Evolutionary conservation across 2,888 invertebrate genomes (phyloP).

Genomic region (Torymus auratus): DNA sequence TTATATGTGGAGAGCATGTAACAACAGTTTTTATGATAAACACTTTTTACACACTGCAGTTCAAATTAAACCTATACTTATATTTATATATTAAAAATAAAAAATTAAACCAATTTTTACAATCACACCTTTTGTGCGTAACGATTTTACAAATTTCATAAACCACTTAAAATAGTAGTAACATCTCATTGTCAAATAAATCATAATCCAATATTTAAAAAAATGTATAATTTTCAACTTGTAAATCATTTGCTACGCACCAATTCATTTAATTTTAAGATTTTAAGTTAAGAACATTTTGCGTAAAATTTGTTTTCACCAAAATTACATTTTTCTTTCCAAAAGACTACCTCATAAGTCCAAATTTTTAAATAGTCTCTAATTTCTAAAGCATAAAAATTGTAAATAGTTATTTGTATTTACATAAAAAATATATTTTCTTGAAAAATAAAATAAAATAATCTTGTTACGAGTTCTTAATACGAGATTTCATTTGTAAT

Average conservation of each 20-base stretch:
- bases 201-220: constrained; percentile 12
- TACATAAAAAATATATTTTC: constrained; percentile 50
- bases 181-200: constrained; percentile 34
- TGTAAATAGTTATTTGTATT: constrained; percentile 58
- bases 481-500: constrained; percentile 83
- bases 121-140: constrained; percentile 43
- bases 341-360: constrained; percentile 47
- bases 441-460: constrained; percentile 31
- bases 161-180: constrained; percentile 12
- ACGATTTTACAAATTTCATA: constrained; percentile 29
- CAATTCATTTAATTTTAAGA: constrained; percentile 21
- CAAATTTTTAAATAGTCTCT: constrained; percentile 41
- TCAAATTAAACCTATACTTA: constrained; percentile 16
- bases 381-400: constrained; percentile 40
- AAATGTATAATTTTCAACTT: constrained; percentile 10
- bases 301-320: constrained; percentile 32
- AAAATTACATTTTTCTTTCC: constrained; percentile 48
- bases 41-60: constrained; percentile 18
- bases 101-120: constrained; percentile 35
- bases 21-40: constrained; percentile 6
- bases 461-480: constrained; percentile 46
- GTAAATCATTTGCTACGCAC: constrained; percentile 29
- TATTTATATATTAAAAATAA: constrained; percentile 11
- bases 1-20: constrained; percentile 20
- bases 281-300: constrained; percentile 8